Evolutionary conservation across 2,113 vertebrate species (phyloP).

Genomic region (Andinoacara biseriatus): DNA sequence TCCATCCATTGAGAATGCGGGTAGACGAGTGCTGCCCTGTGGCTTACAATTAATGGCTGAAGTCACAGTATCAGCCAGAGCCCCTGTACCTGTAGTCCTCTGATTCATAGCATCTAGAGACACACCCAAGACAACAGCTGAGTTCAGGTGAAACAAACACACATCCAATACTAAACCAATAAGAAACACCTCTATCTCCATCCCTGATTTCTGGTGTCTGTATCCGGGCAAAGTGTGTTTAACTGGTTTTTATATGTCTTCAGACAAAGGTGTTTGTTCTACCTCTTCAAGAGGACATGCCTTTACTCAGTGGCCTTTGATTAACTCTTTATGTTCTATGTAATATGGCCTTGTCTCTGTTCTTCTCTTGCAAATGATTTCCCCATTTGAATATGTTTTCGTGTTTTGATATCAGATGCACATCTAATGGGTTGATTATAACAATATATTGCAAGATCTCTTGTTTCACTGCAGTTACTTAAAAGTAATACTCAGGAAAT

Average conservation of each 20-base stretch:
- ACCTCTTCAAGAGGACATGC: background rate
- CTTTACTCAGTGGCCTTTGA: background rate
- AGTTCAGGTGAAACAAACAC: background rate
- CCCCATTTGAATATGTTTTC: background rate
- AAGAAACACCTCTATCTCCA: background rate
- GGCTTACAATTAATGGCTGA: too few relatives aligned
- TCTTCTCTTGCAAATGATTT: background rate
- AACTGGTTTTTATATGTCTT: background rate
- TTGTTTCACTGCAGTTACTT: background rate
- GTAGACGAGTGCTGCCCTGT: too few relatives aligned
- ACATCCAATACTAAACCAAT: background rate
- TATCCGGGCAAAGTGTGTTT: background rate
- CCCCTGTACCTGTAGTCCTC: too few relatives aligned
- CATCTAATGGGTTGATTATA: background rate
- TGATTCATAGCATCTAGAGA: background rate
- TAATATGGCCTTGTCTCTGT: background rate
- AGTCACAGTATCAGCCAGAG: too few relatives aligned
- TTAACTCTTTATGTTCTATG: background rate
- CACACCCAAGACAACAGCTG: background rate
- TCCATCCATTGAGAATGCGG: too few relatives aligned
- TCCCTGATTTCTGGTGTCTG: background rate
- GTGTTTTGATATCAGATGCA: background rate
- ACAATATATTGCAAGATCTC: background rate
- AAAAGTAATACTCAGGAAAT: too few relatives aligned
- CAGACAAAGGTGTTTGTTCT: background rate